phyloP scores from a whole-genome alignment of 2,888 invertebrate species.

The Aspidiotus rigidus region DNA sequence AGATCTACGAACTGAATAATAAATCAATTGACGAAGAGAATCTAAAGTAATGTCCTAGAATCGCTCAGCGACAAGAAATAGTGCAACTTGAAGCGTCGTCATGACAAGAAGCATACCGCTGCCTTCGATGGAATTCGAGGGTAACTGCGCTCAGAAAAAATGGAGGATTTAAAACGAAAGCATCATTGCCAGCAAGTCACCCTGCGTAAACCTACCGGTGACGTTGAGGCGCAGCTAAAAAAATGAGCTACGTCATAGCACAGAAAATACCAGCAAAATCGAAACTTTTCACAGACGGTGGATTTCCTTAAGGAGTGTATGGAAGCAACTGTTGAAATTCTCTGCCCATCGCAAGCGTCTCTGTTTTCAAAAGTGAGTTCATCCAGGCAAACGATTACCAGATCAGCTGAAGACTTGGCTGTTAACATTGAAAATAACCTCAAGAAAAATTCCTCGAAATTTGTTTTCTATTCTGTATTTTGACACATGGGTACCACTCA shows the following conservation, averaged over 20 bases:
- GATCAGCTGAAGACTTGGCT: not conserved
- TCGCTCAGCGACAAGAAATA: not conserved
- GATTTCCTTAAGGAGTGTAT: not conserved
- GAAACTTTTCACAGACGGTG: not conserved
- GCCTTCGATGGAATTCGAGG: not conserved
- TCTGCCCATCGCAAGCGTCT: not conserved
- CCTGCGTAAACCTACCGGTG: not conserved
- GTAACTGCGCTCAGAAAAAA: not conserved
- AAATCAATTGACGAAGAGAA: too few species aligned
- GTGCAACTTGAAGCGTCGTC: not conserved
- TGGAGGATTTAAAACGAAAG: not conserved
- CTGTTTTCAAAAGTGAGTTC: not conserved
- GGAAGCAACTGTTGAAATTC: not conserved
- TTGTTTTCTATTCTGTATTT: not conserved
- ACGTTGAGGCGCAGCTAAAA: not conserved
- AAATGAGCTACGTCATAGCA: not conserved
- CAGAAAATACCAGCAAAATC: not conserved
- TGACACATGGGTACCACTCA: not conserved
- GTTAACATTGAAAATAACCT: not conserved
- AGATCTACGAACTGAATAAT: too few species aligned
- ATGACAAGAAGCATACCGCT: not conserved
- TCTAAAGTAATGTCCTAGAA: too few species aligned
- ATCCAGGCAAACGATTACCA: slow-evolving; percentile 2
- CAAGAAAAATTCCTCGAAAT: not conserved
- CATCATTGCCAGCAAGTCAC: not conserved